Base-by-base conservation (phyloP, 2,888 invertebrate genomes). In the Boloria euphrosyne region DNA sequence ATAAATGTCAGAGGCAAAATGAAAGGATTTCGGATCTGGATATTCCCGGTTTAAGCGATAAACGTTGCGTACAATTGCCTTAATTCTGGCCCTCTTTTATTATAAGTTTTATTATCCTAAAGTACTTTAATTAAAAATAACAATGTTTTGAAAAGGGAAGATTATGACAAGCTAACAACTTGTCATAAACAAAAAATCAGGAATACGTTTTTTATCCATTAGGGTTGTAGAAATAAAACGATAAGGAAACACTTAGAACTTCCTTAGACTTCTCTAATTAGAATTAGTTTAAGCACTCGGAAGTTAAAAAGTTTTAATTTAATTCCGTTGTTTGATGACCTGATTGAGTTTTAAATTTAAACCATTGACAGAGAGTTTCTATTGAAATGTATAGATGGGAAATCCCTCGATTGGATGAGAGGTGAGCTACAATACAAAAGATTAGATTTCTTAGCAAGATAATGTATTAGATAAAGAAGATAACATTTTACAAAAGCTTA, bases 101-200 rank as follows among this genome's bases (percentile, higher is more conserved):
- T 78, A 76, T 78, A 65, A 74, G 71, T 83, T 84, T 82, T 82
- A 80, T 82, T 80, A 80, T 84, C 83, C 79, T 77, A 79, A 84
- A 85, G 78, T 66, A 82, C 82, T 83, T 85, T 84, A 85, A 87
- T 86, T 86, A 85, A 85, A 85, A 80, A 79, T 77, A 79, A 80
- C 82, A 83, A 86, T 86, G 84, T 85, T 85, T 84, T 81, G 75
- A 74, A 75, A 38, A 78, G 77, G 79, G 78, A 77, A 79, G 84
- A 87, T 88, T 86, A 87, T 83, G 81, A 83, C 83, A 80, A 82
- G 79, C 80, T 78, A 78, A 68, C 78, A 76, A 78, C 75, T 83
- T 83, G 85, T 82, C 77, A 77, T 73, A 76, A 78, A 84, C 79
- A 82, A 84, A 85, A 87, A 86, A 83, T 83, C 74, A 65, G 75